Percentiles rank a stretch among this genome's conserved stretches.
Evolutionary conservation across 2,113 vertebrate genomes (phyloP).

Genomic region (Ancistrus triradiatus): DNA sequence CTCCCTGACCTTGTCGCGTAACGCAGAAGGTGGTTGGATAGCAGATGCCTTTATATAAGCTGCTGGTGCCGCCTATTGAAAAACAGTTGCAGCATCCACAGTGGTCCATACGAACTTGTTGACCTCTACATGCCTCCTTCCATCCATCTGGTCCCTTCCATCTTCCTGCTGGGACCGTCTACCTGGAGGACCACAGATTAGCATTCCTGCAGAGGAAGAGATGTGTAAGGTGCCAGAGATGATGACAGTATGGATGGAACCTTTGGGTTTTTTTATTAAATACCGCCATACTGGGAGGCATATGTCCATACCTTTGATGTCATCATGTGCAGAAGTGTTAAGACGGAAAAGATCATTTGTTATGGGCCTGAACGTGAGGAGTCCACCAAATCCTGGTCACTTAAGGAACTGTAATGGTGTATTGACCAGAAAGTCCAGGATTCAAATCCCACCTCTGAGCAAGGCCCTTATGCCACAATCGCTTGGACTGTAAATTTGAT

Average conservation of each 20-base stretch:
- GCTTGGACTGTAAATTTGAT: too few relatives aligned
- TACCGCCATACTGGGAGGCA: too few relatives aligned
- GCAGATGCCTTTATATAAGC: slow-evolving; percentile 18
- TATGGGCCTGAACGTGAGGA: too few relatives aligned
- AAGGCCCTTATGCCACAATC: too few relatives aligned
- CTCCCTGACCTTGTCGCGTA: slow-evolving; percentile 29
- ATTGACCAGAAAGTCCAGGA: too few relatives aligned
- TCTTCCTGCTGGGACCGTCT: not conserved
- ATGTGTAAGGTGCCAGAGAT: not conserved
- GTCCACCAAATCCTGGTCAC: too few relatives aligned
- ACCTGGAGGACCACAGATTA: slow-evolving; percentile 8
- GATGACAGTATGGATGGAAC: not conserved
- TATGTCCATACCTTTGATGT: too few relatives aligned
- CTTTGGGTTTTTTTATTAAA: not conserved
- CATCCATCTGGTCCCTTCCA: not conserved
- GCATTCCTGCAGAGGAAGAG: slow-evolving; percentile 9
- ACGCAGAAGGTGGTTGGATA: slow-evolving; percentile 25
- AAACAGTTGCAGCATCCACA: slow-evolving; percentile 19
- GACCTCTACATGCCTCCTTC: slow-evolving; percentile 19
- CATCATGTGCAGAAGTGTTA: too few relatives aligned
- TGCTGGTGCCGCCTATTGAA: slow-evolving; percentile 7
- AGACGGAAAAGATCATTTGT: too few relatives aligned
- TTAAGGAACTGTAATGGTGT: too few relatives aligned
- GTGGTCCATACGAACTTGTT: slow-evolving; percentile 34
- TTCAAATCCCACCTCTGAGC: too few relatives aligned